Conservation (phyloP, 2,888 invertebrate genomes). For the Trachelus stipa region DNA sequence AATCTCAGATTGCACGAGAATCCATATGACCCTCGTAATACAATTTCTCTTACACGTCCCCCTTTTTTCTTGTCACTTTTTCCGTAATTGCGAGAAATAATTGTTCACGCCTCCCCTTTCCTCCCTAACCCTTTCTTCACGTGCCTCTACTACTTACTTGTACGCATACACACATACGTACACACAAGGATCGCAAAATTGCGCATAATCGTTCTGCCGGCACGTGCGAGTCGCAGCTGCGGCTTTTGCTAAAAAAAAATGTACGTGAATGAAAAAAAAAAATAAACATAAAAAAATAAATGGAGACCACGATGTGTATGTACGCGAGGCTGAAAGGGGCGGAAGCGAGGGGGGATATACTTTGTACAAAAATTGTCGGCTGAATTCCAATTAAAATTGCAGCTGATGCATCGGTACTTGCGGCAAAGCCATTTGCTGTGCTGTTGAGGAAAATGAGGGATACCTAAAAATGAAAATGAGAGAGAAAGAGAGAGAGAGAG, state of each 20-base stretch:
- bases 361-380: neutral
- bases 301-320: neutral
- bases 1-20: no score
- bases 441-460: no score
- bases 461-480: neutral
- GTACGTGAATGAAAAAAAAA: neutral
- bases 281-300: neutral
- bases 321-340: no score
- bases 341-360: neutral
- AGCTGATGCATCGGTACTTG: no score
- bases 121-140: neutral
- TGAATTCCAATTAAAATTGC: no score
- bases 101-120: neutral
- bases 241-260: slow-evolving; percentile 1
- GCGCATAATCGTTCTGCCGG: neutral
- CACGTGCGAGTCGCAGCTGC: neutral
- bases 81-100: no score
- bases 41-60: no score
- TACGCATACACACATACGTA: neutral
- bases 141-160: neutral
- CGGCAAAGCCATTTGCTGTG: no score
- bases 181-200: neutral
- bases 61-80: no score
- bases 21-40: no score
- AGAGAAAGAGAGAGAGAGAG: neutral